Percentiles rank a stretch among this genome's conserved stretches.
Evolutionary conservation across 1,140 invertebrate species (phyloP).

Genomic region (Tenebrio molitor): DNA sequence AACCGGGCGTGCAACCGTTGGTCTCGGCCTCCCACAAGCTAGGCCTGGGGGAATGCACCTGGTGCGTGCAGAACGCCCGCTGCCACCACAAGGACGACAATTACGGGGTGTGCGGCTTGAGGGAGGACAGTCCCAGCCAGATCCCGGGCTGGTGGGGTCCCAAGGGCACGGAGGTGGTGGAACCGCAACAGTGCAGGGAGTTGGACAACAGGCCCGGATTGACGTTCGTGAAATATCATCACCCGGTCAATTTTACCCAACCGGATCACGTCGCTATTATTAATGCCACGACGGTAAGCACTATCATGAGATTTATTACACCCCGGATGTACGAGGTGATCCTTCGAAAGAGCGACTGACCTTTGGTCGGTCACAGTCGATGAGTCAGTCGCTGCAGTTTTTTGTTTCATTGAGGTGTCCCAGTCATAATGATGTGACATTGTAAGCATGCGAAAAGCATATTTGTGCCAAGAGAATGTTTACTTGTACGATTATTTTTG

Average conservation of each 20-base stretch:
- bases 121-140: conserved; percentile 82
- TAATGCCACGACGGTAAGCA: conserved; percentile 79
- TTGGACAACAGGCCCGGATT: conserved; percentile 88
- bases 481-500: neutral
- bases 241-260: conserved; percentile 87
- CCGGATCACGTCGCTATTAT: conserved; percentile 89
- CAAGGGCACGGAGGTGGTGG: conserved; percentile 83
- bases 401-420: neutral
- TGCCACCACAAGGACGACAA: conserved; percentile 91
- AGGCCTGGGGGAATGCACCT: conserved; percentile 84
- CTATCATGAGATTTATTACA: neutral
- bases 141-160: conserved; percentile 91
- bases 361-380: neutral
- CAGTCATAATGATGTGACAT: neutral
- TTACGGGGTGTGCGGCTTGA: conserved; percentile 82
- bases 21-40: conserved; percentile 82
- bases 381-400: neutral
- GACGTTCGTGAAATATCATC: conserved; percentile 88
- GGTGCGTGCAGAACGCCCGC: conserved; percentile 93
- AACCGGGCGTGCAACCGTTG: conserved; percentile 60
- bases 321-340: neutral
- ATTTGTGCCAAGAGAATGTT: conserved; percentile 30
- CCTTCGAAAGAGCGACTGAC: neutral
- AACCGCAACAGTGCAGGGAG: conserved; percentile 82
- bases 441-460: conserved; percentile 2